Evolutionary conservation across 2,888 invertebrate genomes (phyloP), one percentile per base, ranked within the genome.

Genomic region (Drosophila siamana): DNA sequence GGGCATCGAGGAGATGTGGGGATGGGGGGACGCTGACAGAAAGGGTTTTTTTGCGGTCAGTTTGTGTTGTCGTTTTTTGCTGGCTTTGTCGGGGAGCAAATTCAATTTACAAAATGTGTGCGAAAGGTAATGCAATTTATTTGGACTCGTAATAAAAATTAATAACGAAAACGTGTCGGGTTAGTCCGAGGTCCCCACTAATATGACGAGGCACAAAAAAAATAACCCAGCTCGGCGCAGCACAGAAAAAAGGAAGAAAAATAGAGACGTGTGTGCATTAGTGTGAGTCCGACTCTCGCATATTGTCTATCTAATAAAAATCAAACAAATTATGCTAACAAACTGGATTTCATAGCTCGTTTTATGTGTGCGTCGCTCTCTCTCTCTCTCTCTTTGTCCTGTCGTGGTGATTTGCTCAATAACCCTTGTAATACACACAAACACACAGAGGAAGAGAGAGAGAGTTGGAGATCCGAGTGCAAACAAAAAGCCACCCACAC

Each of bases 351-450:
- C 74, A 74, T 76, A 62, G 78, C 80, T 71, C 56, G 60, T 59
- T 74, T 73, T 75, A 69, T 70, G 68, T 60, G 69, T 70, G 68
- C 62, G 67, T n/a, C n/a, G n/a, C 65, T 51, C 28, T 28, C 28
- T 28, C 9, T 28, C 11, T 9, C 9, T 28, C 28, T 28, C 1
- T 19, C 1, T 3, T 4, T n/a, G 54, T 38, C 56, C 44, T 63
- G 57, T 76, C 70, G 70, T 78, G 82, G 89, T 90, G 89, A 90
- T 90, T 90, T 90, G 91, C 90, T 89, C 91, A 90, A 90, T 90
- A 90, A 89, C 90, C 90, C 90, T 90, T 90, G 90, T 90, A 90
- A 90, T 90, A 86, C 83, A 80, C 81, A 81, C 85, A n/a, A n/a
- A n/a, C n/a, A n/a, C n/a, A n/a, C n/a, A n/a, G n/a, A n/a, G n/a